Conservation (phyloP, 2,888 invertebrate genomes). For the Neuroscelio doddi region DNA sequence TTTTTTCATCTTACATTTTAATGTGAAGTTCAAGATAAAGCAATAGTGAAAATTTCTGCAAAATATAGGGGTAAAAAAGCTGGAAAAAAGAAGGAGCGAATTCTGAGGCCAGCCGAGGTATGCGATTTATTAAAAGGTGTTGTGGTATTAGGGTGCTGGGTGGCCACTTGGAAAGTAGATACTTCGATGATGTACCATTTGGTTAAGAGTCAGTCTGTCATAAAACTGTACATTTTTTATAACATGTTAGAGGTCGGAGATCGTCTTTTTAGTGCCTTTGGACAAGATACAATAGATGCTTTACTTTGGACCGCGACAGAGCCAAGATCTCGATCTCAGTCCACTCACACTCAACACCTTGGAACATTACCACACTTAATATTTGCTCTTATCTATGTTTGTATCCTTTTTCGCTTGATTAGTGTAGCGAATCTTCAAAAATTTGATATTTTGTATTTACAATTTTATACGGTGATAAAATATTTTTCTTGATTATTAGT, state of each 20-base stretch:
- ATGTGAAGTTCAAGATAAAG: too few species aligned
- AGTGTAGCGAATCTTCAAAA: conserved; percentile 2
- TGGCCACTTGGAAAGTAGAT: conserved; percentile 92
- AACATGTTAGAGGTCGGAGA: conserved; percentile 99
- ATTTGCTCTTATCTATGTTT: conserved; percentile 94
- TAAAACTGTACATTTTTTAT: conserved; percentile 99
- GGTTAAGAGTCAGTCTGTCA: conserved; percentile 97
- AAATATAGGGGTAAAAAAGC: conserved; percentile 52
- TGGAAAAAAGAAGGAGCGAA: conserved; percentile 73
- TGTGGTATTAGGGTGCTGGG: conserved; percentile 86
- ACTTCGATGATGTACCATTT: conserved; percentile 98
- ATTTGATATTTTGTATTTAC: conserved; percentile 11
- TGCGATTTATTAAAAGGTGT: conserved; percentile 97
- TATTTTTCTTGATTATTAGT: conserved; percentile 42
- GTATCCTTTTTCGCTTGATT: conserved; percentile 83
- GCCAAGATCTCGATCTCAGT: conserved; percentile 79
- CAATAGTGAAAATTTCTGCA: not conserved
- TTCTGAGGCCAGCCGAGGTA: conserved; percentile 90
- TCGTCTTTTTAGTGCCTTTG: conserved; percentile 94
- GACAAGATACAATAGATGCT: conserved; percentile 98
- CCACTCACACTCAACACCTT: conserved; percentile 78
- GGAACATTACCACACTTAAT: conserved; percentile 91
- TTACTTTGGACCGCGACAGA: conserved; percentile 99
- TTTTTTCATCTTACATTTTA: too few species aligned
- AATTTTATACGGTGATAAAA: conserved; percentile 23